These are phyloP conservation scores for Blennius ocellaris DNA, from an alignment of 2,113 vertebrate species.

Conservation along the genomic window DNA sequence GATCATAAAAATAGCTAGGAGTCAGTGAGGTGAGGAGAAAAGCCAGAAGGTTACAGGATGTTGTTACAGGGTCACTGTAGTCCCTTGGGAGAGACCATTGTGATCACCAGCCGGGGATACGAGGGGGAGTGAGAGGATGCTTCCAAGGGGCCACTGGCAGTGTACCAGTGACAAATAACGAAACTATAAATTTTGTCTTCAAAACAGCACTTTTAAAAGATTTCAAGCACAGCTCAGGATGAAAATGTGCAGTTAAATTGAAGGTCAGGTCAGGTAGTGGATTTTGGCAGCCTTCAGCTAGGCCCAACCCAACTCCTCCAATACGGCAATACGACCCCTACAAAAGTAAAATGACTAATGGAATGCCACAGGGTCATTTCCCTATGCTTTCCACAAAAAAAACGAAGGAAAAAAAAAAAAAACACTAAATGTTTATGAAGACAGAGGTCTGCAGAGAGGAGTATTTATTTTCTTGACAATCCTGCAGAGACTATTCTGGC, in stretches of 20 bases:
- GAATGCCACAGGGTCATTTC: slow-evolving; percentile 69
- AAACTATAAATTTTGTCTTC: slow-evolving; percentile 3
- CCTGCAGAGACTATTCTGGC: slow-evolving; percentile 74
- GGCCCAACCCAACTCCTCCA: slow-evolving; percentile 23
- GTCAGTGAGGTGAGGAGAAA: slow-evolving; percentile 74
- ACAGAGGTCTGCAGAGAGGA: slow-evolving; percentile 72
- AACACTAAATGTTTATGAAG: slow-evolving; percentile 79
- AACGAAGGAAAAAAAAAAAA: slow-evolving; percentile 62
- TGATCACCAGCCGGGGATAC: slow-evolving; percentile 53
- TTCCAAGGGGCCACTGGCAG: slow-evolving; percentile 3
- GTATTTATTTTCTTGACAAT: slow-evolving; percentile 83
- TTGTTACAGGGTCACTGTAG: slow-evolving; percentile 68
- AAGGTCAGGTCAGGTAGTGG: slow-evolving; percentile 3
- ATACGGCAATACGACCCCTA: slow-evolving; percentile 35
- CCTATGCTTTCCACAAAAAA: slow-evolving; percentile 56
- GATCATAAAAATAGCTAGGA: slow-evolving; percentile 82
- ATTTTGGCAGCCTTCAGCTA: slow-evolving; percentile 20
- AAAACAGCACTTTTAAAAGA: neutral
- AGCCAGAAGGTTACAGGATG: slow-evolving; percentile 74
- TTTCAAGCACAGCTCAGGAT: neutral
- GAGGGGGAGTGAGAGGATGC: slow-evolving; percentile 15
- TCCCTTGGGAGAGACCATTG: slow-evolving; percentile 55
- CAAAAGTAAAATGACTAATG: slow-evolving; percentile 63
- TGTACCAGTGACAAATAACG: slow-evolving; percentile 8
- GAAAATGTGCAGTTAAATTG: neutral